Evolutionary conservation across 2,888 invertebrate species (phyloP).

Genomic region (Mesopsocus fuscifrons): DNA sequence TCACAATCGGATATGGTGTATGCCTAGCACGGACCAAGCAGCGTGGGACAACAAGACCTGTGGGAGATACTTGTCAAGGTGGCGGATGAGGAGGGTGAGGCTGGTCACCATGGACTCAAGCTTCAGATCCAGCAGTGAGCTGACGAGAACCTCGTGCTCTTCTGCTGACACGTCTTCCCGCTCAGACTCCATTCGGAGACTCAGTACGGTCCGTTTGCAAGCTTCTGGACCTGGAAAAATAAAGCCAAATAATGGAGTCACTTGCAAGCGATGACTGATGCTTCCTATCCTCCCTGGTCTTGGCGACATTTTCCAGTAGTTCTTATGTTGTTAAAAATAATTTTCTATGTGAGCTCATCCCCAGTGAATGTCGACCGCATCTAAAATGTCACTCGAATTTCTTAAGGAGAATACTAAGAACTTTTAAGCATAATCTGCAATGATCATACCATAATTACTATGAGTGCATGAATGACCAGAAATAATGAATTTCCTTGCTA

Average conservation of each 20-base stretch:
- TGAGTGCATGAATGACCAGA: too few relatives aligned
- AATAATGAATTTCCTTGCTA: too few relatives aligned
- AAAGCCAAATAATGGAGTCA: not conserved
- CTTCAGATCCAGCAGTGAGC: slow-evolving; percentile 41
- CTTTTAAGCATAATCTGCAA: too few relatives aligned
- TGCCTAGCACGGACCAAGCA: slow-evolving; percentile 30
- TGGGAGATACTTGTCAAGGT: slow-evolving; percentile 34
- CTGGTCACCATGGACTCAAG: slow-evolving; percentile 44
- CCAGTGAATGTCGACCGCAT: not conserved
- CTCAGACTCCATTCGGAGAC: not conserved
- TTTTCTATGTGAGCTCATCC: too few relatives aligned
- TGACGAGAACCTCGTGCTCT: not conserved
- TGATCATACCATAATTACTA: too few relatives aligned
- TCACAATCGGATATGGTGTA: slow-evolving; percentile 33
- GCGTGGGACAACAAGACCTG: slow-evolving; percentile 22
- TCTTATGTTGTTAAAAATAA: too few relatives aligned
- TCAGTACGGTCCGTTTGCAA: not conserved
- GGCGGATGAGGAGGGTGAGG: slow-evolving; percentile 48
- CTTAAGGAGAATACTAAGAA: too few relatives aligned
- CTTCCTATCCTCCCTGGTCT: too few relatives aligned
- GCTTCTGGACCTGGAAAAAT: not conserved
- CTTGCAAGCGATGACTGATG: not conserved
- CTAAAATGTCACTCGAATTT: too few relatives aligned
- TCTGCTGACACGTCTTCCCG: not conserved
- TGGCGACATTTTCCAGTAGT: too few relatives aligned